A percentile compares a stretch with the other conserved stretches of the same genome.
Conservation (phyloP, 2,113 vertebrate genomes). For the Pithys albifrons region DNA sequence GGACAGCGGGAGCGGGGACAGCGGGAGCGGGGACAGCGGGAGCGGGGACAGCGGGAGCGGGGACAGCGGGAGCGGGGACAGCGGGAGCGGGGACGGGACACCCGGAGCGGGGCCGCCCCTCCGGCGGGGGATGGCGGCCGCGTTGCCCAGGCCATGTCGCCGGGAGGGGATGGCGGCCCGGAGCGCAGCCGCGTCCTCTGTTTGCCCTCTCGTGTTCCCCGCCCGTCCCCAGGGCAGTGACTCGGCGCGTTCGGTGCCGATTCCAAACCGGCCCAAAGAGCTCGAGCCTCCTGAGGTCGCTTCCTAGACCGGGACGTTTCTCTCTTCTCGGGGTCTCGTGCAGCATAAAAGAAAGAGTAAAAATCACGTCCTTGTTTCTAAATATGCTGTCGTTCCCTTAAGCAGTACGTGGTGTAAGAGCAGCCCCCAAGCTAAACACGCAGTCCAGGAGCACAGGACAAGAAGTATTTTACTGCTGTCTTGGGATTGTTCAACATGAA, state of each 20-base stretch:
- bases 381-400: neutral
- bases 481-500: neutral
- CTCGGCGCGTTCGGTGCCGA: accelerated
- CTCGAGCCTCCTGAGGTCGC: accelerated
- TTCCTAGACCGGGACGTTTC: too few relatives aligned
- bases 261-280: accelerated
- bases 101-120: neutral
- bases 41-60: too few relatives aligned
- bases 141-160: too few relatives aligned
- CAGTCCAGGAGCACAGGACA: neutral
- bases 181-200: accelerated
- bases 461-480: neutral
- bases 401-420: neutral
- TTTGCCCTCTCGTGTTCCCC: too few relatives aligned
- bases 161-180: accelerated
- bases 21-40: neutral
- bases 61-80: too few relatives aligned
- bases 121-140: accelerated
- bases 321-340: accelerated
- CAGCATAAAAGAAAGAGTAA: neutral
- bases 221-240: accelerated
- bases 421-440: accelerated
- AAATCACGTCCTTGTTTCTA: neutral
- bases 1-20: too few relatives aligned
- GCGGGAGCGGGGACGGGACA: too few relatives aligned